Base-by-base conservation (phyloP, 2,797 vertebrate genomes). In the Argya squamiceps region DNA sequence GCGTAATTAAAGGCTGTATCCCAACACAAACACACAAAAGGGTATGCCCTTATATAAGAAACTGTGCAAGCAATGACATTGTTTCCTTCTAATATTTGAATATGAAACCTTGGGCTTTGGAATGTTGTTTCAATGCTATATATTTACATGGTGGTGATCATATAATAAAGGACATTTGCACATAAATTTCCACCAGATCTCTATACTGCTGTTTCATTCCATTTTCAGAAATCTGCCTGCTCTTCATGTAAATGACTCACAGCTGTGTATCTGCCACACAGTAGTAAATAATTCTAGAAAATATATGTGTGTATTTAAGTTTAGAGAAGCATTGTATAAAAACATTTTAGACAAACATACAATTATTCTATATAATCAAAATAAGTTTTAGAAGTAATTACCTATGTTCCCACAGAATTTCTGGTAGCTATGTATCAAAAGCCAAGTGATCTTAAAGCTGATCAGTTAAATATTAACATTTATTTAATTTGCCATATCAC, bases 221-320 rank as follows among this genome's bases (percentile, higher is more conserved):
- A 5, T 27, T 88, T 89, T 79, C 81, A 79, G 41, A 84, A 92
- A 92, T 93, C 62, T 84, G 82, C 41, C 73, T 67, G 26, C 77
- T 90, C 71, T 84, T 95, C 67, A 87, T 84, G 62, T 77, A 92
- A 95, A 96, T 84, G 37, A 93, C 56, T 93, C 87, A 82, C 84
- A 96, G 89, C 85, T 95, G 94, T 75, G 59, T 69, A 80, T 91
- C 82, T 91, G 69, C 52, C 73, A 89, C 37, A 84, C 24, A 79
- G 67, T 56, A 95, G 93, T 88, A 95, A 95, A 95, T 67, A 92
- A 93, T 36, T 68, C 80, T 53, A 70, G 49, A 95, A 95, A 94
- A 88, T 69, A 53, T 6, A 67, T 55, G 41, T 63, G 34, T 74
- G 43, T 41, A 8, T 88, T 88, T 78, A 92, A 88, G 68, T 85